Percentiles rank a stretch among this genome's conserved stretches.
Conservation (phyloP, 2,113 vertebrate genomes). For the Malaclemys terrapin region DNA sequence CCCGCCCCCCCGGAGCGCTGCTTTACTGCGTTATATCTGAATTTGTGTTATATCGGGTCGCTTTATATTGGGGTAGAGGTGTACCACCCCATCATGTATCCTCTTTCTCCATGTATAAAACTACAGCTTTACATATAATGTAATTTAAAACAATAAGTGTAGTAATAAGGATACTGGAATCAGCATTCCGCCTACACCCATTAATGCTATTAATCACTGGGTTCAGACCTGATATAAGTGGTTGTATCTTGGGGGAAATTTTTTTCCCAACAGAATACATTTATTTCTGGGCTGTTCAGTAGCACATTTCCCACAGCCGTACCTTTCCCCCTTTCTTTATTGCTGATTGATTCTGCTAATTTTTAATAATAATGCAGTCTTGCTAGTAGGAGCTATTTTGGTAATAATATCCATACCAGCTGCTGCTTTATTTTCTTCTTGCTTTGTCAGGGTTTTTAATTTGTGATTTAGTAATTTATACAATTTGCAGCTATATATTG, state of each 20-base stretch:
- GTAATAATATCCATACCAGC: not conserved
- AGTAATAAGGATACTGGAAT: not conserved
- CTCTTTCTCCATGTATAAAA: not conserved
- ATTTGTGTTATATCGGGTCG: too few species aligned
- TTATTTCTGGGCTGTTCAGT: not conserved
- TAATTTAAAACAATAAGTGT: not conserved
- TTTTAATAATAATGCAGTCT: not conserved
- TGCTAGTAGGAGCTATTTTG: not conserved
- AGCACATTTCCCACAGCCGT: not conserved
- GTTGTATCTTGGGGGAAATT: not conserved
- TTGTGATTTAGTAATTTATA: not conserved
- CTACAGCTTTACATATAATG: not conserved
- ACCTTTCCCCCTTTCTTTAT: not conserved
- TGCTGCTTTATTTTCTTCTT: constrained; percentile 6
- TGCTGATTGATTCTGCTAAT: not conserved
- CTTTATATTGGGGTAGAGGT: too few species aligned
- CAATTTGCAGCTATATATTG: not conserved
- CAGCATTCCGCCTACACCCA: not conserved
- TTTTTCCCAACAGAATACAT: not conserved
- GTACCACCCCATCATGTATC: not conserved
- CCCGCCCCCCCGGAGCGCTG: too few species aligned
- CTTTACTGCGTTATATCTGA: too few species aligned
- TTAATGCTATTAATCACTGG: not conserved
- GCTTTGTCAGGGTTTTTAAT: not conserved
- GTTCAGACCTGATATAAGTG: not conserved